Evolutionary conservation across 2,888 invertebrate species (phyloP).

Genomic region (Dusona sp.): DNA sequence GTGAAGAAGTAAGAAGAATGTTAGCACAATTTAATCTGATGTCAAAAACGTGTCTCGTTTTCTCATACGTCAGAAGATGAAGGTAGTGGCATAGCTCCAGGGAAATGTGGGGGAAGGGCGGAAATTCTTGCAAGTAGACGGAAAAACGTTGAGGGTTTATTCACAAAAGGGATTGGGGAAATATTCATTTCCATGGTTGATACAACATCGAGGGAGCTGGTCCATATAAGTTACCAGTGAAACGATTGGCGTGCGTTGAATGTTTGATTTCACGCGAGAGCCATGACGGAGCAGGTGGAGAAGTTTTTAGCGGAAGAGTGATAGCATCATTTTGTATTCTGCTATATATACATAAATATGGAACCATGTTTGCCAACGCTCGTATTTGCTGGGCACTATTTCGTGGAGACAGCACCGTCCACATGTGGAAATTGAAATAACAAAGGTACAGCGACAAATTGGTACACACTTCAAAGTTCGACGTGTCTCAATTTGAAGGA

Average conservation of each 20-base stretch:
- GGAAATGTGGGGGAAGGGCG: conserved; percentile 12
- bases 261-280: conserved; percentile 67
- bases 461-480: conserved; percentile 6
- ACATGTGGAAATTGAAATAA: conserved; percentile 39
- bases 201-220: conserved; percentile 71
- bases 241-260: conserved; percentile 76
- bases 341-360: neutral
- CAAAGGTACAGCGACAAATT: conserved; percentile 18
- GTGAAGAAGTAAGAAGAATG: conserved; percentile 71
- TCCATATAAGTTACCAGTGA: conserved; percentile 76
- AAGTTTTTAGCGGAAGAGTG: conserved; percentile 38
- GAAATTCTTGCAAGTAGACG: conserved; percentile 40
- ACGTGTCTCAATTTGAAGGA: neutral
- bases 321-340: conserved; percentile 43
- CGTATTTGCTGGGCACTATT: conserved; percentile 2
- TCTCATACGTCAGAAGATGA: conserved; percentile 39
- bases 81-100: conserved; percentile 43
- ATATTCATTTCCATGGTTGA: conserved; percentile 81
- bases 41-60: conserved; percentile 70
- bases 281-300: conserved; percentile 40
- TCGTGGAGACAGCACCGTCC: neutral
- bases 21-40: conserved; percentile 70
- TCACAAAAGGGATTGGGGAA: conserved; percentile 74
- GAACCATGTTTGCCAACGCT: neutral
- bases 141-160: conserved; percentile 63